Percentiles rank a stretch among this genome's conserved stretches.
phyloP scores from a whole-genome alignment of 2,113 vertebrate genomes.

The Seriola rivoliana region DNA sequence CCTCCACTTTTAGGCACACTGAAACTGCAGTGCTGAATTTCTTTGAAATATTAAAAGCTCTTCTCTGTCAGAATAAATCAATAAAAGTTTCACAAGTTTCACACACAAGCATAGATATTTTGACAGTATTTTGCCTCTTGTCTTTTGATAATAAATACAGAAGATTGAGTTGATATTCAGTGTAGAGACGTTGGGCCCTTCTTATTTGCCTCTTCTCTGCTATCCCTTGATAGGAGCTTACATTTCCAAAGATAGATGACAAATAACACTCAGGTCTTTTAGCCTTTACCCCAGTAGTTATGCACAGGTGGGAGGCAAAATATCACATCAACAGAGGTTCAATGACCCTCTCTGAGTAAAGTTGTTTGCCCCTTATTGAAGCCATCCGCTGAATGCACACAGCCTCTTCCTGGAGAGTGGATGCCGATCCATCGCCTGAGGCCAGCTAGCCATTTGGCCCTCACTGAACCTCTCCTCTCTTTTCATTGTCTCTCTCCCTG shows the following conservation, averaged over 20 bases:
- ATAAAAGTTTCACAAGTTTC: conserved; percentile 37
- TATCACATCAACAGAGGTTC: conserved; percentile 25
- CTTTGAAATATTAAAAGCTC: conserved; percentile 47
- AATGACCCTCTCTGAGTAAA: conserved; percentile 36
- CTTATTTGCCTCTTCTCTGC: background rate
- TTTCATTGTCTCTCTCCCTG: conserved; percentile 49
- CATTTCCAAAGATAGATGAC: background rate
- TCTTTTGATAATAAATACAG: conserved; percentile 45
- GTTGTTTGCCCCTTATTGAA: conserved; percentile 48
- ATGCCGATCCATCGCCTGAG: conserved; percentile 47
- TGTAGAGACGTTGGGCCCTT: background rate
- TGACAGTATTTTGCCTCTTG: conserved; percentile 28
- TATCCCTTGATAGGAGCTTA: background rate
- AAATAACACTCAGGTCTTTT: conserved; percentile 14
- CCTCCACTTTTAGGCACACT: conserved; percentile 16
- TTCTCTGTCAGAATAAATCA: conserved; percentile 58
- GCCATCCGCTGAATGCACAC: conserved; percentile 41
- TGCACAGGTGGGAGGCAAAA: conserved; percentile 26
- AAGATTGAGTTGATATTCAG: conserved; percentile 31
- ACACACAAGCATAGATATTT: background rate
- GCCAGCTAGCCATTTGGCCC: conserved; percentile 60
- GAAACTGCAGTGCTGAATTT: conserved; percentile 13
- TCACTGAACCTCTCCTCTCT: conserved; percentile 48
- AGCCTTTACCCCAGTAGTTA: conserved; percentile 12
- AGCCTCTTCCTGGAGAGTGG: conserved; percentile 41